A percentile compares a stretch with the other conserved stretches of the same genome.
These are phyloP conservation scores for Tichodroma muraria DNA, from an alignment of 2,113 vertebrate species.

Conservation along the genomic window DNA sequence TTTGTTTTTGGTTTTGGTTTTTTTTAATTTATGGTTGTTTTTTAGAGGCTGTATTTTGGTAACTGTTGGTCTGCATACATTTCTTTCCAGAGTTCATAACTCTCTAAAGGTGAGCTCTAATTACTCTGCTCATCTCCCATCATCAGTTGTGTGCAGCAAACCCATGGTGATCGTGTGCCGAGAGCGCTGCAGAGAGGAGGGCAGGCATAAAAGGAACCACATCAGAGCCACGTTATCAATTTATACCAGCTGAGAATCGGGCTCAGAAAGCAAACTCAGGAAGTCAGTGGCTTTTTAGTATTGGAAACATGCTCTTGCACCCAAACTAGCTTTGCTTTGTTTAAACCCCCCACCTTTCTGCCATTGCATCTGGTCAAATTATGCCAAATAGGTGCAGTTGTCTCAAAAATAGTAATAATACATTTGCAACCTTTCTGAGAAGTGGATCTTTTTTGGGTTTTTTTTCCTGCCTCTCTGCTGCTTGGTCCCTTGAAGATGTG, in stretches of 20 bases:
- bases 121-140: background rate
- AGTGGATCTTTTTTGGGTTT: fast-evolving
- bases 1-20: too few species aligned
- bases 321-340: background rate
- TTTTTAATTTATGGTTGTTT: too few species aligned
- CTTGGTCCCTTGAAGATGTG: background rate
- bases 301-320: background rate
- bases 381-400: background rate
- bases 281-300: background rate
- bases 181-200: background rate
- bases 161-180: fast-evolving
- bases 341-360: background rate
- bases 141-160: background rate
- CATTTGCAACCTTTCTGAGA: background rate
- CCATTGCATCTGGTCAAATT: background rate
- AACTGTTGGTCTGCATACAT: background rate
- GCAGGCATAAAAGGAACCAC: background rate
- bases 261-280: background rate
- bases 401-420: background rate
- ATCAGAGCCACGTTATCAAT: background rate
- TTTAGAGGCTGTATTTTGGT: background rate
- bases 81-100: background rate
- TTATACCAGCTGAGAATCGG: background rate
- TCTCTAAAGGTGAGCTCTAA: background rate
- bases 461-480: background rate